Evolutionary conservation across 2,888 invertebrate genomes (phyloP), one percentile per base, ranked within the genome.

Genomic region (Chorisops tibialis): DNA sequence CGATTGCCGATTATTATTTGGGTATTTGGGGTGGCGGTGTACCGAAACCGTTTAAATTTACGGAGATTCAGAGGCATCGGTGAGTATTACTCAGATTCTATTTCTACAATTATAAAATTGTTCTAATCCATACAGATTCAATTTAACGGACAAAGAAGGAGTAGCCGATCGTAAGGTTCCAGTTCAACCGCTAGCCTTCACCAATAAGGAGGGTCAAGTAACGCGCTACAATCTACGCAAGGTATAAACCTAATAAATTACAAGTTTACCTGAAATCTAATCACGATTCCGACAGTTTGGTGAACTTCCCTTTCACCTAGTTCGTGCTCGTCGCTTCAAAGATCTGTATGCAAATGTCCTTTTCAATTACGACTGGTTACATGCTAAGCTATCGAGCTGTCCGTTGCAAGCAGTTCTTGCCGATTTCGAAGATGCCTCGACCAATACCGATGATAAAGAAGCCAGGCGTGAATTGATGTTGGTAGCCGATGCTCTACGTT

Each of bases 301-400:
- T 1, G 98, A 99, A 75, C 80, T 98, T 22, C 98, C 98, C 0
- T 98, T 89, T 74, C 98, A 99, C 74, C 80, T 99, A 71, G 89
- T 97, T 0, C 84, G 97, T 5, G 91, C 97, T 0, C 87, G 93
- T 66, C 85, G 97, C 37, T 92, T 93, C 73, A 88, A 89, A 58
- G 96, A 96, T 75, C 80, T 98, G 14, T 94, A 93, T 73, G 87
- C 89, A 43, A 87, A 95, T 72, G 96, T 97, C 0, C 81, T 98
- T 0, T 99, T 99, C 79, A 97, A 97, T 79, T 98, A 97, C 75
- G 91, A 94, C 71, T 99, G 97, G 95, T 81, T 98, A 0, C 96
- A 96, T 74, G 96, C 97, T 0, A 98, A 98, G 74, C 81, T 97
- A 1, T 91, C 90, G 68, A 93, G 95, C 70, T 97, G 97, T 74